A percentile compares a stretch with the other conserved stretches of the same genome.
These are phyloP conservation scores for Triplophysa dalaica DNA, from an alignment of 2,113 vertebrate species.

Conservation along the genomic window DNA sequence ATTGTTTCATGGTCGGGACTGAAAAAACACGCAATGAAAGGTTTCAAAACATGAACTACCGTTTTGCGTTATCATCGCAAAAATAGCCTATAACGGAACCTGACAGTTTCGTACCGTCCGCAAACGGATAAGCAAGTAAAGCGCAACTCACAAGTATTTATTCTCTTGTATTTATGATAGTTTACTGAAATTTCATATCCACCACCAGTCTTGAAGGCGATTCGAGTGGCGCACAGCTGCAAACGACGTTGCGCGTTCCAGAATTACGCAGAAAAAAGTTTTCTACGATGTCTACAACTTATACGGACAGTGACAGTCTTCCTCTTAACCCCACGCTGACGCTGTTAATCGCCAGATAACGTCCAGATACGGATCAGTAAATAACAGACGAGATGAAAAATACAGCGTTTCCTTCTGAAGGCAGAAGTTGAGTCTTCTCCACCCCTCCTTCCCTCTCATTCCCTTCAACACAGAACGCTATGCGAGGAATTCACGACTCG, in stretches of 20 bases:
- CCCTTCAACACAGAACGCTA: conserved; percentile 58
- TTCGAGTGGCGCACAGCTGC: not conserved
- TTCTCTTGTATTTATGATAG: not conserved
- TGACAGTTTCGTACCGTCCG: too few relatives aligned
- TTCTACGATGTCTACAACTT: not conserved
- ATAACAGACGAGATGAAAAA: conserved; percentile 3
- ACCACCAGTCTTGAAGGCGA: too few relatives aligned
- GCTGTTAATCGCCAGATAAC: conserved; percentile 6
- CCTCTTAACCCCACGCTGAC: not conserved
- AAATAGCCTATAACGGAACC: not conserved
- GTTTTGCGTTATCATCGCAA: not conserved
- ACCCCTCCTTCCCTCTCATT: conserved; percentile 57
- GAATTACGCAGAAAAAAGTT: conserved; percentile 5
- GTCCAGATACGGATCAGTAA: not conserved
- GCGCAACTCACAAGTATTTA: too few relatives aligned
- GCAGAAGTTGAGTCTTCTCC: conserved; percentile 37
- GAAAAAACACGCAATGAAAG: not conserved
- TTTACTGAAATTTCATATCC: not conserved
- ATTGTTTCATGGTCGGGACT: not conserved
- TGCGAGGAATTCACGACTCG: conserved; percentile 54
- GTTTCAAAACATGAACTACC: not conserved
- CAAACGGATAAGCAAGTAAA: too few relatives aligned
- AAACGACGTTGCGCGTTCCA: not conserved
- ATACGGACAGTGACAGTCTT: not conserved
- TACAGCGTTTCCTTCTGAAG: conserved; percentile 55